phyloP scores from a whole-genome alignment of 1,140 invertebrate species.

The Cydia amplana region DNA sequence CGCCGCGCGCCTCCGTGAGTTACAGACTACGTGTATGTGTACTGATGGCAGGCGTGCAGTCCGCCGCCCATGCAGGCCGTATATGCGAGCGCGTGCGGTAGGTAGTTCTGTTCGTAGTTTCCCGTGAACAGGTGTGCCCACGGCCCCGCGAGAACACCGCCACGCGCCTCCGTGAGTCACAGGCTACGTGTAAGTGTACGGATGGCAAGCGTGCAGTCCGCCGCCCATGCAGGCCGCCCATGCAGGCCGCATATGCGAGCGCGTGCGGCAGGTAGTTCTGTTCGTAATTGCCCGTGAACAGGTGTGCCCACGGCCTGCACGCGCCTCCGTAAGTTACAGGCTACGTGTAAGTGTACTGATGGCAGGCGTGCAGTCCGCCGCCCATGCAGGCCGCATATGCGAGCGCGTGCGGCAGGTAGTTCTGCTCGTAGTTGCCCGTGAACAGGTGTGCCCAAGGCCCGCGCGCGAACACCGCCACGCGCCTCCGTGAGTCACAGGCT shows the following conservation, averaged over 20 bases:
- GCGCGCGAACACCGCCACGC: slow-evolving; percentile 83
- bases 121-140: too few species aligned
- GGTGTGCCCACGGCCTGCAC: too few species aligned
- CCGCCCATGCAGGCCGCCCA: slow-evolving; percentile 84
- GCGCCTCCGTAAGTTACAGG: neutral
- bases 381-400: slow-evolving; percentile 84
- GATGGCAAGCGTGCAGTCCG: slow-evolving; percentile 71
- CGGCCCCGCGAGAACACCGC: too few species aligned
- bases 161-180: too few species aligned
- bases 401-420: slow-evolving; percentile 85
- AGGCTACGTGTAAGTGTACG: neutral
- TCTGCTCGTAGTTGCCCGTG: slow-evolving; percentile 78
- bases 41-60: too few species aligned
- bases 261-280: slow-evolving; percentile 72
- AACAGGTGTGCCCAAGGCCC: slow-evolving; percentile 83
- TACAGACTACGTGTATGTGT: too few species aligned
- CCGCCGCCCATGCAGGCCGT: too few species aligned
- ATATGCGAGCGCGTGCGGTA: too few species aligned
- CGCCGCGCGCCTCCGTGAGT: too few species aligned
- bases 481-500: slow-evolving; percentile 81
- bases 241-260: slow-evolving; percentile 82
- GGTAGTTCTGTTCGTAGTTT: too few species aligned
- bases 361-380: slow-evolving; percentile 70
- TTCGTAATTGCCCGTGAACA: slow-evolving; percentile 57
- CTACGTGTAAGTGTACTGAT: neutral